Evolutionary conservation across 2,797 vertebrate genomes (phyloP).

Genomic region (Columba guinea): DNA sequence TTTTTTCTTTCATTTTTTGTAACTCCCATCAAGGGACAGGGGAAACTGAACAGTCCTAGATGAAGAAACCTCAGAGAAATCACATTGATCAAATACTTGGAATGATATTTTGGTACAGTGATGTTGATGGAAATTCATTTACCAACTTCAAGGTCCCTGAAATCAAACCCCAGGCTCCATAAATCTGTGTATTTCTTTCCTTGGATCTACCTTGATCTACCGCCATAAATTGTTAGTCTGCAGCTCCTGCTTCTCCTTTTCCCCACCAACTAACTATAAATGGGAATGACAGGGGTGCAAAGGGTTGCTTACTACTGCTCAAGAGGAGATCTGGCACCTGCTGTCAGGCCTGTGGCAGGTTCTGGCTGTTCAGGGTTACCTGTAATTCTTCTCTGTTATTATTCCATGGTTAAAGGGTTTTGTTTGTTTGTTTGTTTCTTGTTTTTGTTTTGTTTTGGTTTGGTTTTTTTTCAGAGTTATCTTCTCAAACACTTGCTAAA

Average conservation of each 20-base stretch:
- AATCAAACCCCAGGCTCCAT: background rate
- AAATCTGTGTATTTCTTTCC: background rate
- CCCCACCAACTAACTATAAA: background rate
- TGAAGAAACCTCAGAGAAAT: background rate
- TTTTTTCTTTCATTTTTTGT: background rate
- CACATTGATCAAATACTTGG: background rate
- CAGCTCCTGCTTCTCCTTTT: background rate
- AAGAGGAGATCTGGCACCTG: background rate
- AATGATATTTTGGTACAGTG: background rate
- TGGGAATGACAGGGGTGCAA: background rate
- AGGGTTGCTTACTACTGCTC: background rate
- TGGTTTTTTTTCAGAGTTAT: conserved; percentile 39
- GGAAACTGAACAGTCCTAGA: background rate
- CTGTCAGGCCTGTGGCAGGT: background rate
- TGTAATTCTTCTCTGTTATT: conserved; percentile 38
- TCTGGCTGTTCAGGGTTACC: conserved; percentile 49
- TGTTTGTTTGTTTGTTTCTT: too few relatives aligned
- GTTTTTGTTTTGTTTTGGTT: too few relatives aligned
- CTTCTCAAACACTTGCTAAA: conserved; percentile 46
- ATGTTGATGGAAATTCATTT: background rate
- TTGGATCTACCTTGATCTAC: background rate
- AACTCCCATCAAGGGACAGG: background rate
- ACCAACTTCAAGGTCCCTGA: background rate
- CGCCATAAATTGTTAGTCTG: background rate
- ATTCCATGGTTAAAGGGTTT: background rate